Percentiles rank a stretch among this genome's conserved stretches.
These are phyloP conservation scores for Pithys albifrons DNA, from an alignment of 2,113 vertebrate species.

Conservation along the genomic window DNA sequence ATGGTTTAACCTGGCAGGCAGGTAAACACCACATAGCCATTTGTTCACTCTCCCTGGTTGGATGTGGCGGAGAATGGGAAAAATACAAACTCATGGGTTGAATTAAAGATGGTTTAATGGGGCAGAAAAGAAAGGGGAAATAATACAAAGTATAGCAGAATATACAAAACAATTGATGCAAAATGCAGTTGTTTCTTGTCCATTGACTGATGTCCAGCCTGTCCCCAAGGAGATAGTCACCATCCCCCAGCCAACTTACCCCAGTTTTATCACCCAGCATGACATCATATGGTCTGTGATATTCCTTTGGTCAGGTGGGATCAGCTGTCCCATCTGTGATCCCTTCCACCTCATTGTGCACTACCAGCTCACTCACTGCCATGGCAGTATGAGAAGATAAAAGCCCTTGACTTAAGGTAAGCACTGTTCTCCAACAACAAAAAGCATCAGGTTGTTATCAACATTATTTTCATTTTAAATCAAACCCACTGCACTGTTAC, in stretches of 20 bases:
- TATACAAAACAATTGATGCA: neutral
- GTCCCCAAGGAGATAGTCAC: neutral
- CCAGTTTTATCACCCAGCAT: neutral
- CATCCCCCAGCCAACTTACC: neutral
- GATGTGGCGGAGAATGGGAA: neutral
- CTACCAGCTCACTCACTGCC: too few species aligned
- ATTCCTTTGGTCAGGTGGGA: neutral
- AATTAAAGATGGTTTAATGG: neutral
- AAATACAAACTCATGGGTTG: neutral
- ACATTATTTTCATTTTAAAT: neutral
- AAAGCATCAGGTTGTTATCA: neutral
- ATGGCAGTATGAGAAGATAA: neutral
- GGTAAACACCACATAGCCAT: neutral
- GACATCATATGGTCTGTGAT: neutral
- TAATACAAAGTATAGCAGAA: neutral
- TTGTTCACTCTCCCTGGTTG: neutral
- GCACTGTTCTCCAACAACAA: neutral
- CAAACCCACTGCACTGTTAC: neutral
- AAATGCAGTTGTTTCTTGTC: neutral
- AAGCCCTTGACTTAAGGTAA: neutral
- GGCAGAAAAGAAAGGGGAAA: neutral
- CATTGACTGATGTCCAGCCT: accelerated
- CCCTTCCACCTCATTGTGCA: neutral
- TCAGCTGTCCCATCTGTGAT: neutral
- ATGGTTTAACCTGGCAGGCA: neutral